phyloP scores from a whole-genome alignment of 92 coral and sea anemone species.

The Bergia sp. region DNA sequence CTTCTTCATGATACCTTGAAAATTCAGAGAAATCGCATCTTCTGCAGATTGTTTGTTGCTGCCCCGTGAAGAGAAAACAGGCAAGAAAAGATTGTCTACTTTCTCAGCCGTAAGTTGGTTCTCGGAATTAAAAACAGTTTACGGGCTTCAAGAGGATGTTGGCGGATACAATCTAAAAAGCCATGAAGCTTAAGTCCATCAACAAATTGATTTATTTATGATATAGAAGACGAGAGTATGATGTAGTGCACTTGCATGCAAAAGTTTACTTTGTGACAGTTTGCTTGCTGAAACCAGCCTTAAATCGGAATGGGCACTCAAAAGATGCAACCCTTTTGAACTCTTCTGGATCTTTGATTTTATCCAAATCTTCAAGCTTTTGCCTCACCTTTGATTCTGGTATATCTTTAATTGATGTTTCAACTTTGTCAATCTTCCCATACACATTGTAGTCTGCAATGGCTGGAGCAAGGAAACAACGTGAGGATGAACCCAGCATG shows the following conservation, averaged over 20 bases:
- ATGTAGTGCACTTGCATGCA: slow-evolving; percentile 38
- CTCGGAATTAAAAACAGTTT: slow-evolving; percentile 31
- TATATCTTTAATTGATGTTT: slow-evolving; percentile 33
- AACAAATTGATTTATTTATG: no score
- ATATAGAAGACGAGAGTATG: background rate
- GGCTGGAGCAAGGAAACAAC: slow-evolving; percentile 45
- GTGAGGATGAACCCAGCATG: slow-evolving; percentile 51
- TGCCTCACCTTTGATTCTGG: background rate
- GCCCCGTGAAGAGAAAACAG: slow-evolving; percentile 32
- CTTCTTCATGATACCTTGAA: slow-evolving; percentile 52
- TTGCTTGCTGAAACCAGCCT: slow-evolving; percentile 49
- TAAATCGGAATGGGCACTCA: slow-evolving; percentile 38
- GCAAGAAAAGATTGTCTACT: slow-evolving; percentile 37
- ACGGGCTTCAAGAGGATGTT: no score
- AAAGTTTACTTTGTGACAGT: slow-evolving; percentile 20
- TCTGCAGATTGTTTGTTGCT: slow-evolving; percentile 43
- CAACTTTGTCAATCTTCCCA: background rate
- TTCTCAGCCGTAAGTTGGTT: slow-evolving; percentile 51
- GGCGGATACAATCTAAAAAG: no score
- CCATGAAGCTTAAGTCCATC: no score
- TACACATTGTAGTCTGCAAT: slow-evolving; percentile 40
- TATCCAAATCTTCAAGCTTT: slow-evolving; percentile 5
- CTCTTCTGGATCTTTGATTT: slow-evolving; percentile 33
- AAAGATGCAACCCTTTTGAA: slow-evolving; percentile 42
- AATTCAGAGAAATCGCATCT: slow-evolving; percentile 44